Conservation (phyloP, 2,888 invertebrate species). For the Melipona bicolor region DNA sequence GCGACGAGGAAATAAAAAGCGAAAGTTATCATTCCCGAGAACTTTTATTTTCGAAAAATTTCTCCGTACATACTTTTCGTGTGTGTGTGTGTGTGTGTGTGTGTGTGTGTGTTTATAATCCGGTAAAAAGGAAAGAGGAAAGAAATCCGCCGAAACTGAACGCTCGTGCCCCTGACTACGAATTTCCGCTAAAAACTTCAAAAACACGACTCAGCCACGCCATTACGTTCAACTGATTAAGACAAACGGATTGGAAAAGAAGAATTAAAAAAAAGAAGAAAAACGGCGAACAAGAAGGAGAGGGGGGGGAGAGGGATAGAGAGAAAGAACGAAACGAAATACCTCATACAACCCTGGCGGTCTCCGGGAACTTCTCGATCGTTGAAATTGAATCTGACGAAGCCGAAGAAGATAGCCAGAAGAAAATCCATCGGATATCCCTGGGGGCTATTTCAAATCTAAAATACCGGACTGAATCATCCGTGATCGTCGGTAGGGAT, state of each 20-base stretch:
- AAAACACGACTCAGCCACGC: not conserved
- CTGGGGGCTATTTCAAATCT: slow-evolving; percentile 62
- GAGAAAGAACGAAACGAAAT: slow-evolving; percentile 8
- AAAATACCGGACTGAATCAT: slow-evolving; percentile 62
- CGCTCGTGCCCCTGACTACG: not conserved
- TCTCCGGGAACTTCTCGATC: slow-evolving; percentile 43
- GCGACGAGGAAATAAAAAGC: no score
- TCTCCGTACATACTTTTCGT: not conserved
- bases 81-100: no score
- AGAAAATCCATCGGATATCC: slow-evolving; percentile 51
- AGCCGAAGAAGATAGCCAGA: slow-evolving; percentile 33
- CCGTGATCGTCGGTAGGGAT: slow-evolving; percentile 28
- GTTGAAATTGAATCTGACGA: slow-evolving; percentile 57
- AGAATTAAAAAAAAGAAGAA: no score
- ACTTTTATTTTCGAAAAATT: slow-evolving; percentile 18
- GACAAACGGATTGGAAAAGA: slow-evolving; percentile 4
- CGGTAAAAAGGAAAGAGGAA: not conserved
- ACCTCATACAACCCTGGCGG: not conserved
- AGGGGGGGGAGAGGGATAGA: not conserved
- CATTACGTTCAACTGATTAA: slow-evolving; percentile 13
- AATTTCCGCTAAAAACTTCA: slow-evolving; percentile 17
- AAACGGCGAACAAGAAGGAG: not conserved
- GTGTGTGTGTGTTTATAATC: not conserved
- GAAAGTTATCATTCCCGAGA: not conserved
- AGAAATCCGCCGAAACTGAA: not conserved